A percentile compares a stretch with the other conserved stretches of the same genome.
phyloP scores from a whole-genome alignment of 2,797 vertebrate genomes.

The Pangasius krempfi region DNA sequence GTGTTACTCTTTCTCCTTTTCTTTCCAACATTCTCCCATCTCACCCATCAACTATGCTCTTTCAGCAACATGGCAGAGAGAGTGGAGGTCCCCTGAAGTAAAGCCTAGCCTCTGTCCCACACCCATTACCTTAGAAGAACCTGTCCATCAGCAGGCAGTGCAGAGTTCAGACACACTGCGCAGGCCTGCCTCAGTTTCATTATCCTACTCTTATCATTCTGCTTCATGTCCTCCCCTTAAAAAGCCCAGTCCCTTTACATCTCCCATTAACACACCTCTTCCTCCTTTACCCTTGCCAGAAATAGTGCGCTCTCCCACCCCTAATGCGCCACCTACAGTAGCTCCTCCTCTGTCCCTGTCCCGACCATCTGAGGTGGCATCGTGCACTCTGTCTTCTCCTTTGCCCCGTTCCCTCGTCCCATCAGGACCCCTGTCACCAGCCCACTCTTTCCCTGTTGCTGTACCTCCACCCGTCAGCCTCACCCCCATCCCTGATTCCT shows the following conservation, averaged over 20 bases:
- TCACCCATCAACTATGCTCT: neutral
- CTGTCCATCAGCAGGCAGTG: constrained; percentile 58
- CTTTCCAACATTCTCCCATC: neutral
- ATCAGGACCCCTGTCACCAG: constrained; percentile 6
- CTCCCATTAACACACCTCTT: constrained; percentile 10
- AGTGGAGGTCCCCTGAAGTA: constrained; percentile 75
- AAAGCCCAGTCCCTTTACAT: constrained; percentile 33
- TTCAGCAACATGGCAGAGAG: constrained; percentile 77
- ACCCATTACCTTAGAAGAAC: constrained; percentile 50
- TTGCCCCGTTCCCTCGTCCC: constrained; percentile 10
- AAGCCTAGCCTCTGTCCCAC: constrained; percentile 65
- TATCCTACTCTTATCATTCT: constrained; percentile 14
- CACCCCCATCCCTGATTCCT: constrained; percentile 4
- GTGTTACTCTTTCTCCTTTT: neutral
- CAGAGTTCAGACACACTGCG: constrained; percentile 62
- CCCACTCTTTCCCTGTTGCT: constrained; percentile 11
- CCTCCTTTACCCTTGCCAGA: constrained; percentile 15
- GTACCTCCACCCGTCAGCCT: constrained; percentile 2
- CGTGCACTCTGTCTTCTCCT: neutral
- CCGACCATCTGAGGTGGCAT: neutral
- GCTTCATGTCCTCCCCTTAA: constrained; percentile 30
- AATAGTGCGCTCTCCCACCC: neutral
- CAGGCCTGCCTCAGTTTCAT: constrained; percentile 57
- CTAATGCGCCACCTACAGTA: neutral
- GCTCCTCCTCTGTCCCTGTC: constrained; percentile 20